Evolutionary conservation across 2,888 invertebrate species (phyloP).

Genomic region (Agrypnus murinus): DNA sequence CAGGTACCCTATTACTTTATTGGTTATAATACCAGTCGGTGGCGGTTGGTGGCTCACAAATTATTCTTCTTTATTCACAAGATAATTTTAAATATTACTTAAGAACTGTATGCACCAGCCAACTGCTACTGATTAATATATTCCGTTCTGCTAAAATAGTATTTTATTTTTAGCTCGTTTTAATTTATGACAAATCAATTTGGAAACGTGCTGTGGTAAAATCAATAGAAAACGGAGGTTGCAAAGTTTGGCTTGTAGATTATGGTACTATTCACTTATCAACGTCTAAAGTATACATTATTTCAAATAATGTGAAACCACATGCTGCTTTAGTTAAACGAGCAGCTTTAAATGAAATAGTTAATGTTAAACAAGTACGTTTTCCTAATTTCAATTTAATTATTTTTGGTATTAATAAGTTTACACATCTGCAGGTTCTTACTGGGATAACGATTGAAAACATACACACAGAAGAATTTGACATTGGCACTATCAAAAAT

Average conservation of each 20-base stretch:
- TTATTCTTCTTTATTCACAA: no score
- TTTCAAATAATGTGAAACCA: constrained; percentile 53
- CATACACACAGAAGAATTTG: constrained; percentile 18
- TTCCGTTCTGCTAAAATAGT: neutral
- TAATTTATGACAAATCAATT: constrained; percentile 2
- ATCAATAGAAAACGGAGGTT: constrained; percentile 27
- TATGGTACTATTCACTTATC: constrained; percentile 57
- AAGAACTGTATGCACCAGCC: no score
- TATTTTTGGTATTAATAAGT: no score
- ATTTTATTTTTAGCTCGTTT: constrained; percentile 22
- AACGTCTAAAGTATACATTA: constrained; percentile 53
- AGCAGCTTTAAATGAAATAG: constrained; percentile 60
- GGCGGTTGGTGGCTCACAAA: no score
- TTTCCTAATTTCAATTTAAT: no score
- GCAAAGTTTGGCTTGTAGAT: constrained; percentile 62
- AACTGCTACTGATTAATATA: no score
- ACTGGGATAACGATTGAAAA: neutral
- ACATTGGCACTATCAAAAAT: constrained; percentile 27
- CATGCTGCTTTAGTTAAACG: constrained; percentile 56
- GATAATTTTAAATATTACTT: no score
- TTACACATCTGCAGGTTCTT: neutral
- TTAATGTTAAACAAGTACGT: constrained; percentile 57
- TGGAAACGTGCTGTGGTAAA: constrained; percentile 35
- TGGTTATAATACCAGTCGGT: no score
- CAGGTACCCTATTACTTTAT: constrained; percentile 32